Percentiles rank a stretch among this genome's conserved stretches.
phyloP scores from a whole-genome alignment of 2,113 vertebrate species.

The Daubentonia madagascariensis region DNA sequence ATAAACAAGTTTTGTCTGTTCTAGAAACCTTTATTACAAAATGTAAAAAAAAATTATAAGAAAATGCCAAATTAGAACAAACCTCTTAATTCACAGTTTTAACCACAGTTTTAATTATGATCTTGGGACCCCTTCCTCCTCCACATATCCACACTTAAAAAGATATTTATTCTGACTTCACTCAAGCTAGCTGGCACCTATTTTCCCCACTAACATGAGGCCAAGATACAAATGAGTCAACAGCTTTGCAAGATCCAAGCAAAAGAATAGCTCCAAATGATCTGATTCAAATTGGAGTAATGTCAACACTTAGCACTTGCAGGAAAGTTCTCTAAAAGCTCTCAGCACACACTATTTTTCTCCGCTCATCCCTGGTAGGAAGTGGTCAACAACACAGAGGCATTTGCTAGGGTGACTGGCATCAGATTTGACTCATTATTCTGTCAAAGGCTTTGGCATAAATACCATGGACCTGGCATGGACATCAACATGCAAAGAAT shows the following conservation, averaged over 20 bases:
- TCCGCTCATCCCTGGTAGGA: slow-evolving; percentile 49
- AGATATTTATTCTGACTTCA: neutral
- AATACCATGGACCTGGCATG: slow-evolving; percentile 31
- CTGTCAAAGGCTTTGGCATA: slow-evolving; percentile 76
- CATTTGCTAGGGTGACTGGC: slow-evolving; percentile 71
- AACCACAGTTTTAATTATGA: neutral
- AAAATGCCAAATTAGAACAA: neutral
- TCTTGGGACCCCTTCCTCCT: neutral
- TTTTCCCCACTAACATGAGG: neutral
- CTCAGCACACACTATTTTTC: slow-evolving; percentile 5
- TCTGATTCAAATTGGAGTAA: neutral
- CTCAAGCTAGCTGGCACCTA: neutral
- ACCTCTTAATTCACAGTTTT: neutral
- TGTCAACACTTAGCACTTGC: neutral
- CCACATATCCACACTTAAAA: neutral
- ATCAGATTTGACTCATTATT: slow-evolving; percentile 69
- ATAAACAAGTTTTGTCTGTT: neutral
- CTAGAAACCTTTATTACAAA: neutral
- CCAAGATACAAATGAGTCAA: neutral
- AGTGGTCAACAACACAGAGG: slow-evolving; percentile 56
- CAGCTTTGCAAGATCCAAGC: neutral
- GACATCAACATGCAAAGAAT: slow-evolving; percentile 60
- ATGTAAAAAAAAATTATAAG: neutral
- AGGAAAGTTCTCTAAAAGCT: neutral
- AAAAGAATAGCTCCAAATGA: neutral